These are phyloP conservation scores for Drosophila paulistorum DNA, from an alignment of 1,140 invertebrate species.

Conservation along the genomic window DNA sequence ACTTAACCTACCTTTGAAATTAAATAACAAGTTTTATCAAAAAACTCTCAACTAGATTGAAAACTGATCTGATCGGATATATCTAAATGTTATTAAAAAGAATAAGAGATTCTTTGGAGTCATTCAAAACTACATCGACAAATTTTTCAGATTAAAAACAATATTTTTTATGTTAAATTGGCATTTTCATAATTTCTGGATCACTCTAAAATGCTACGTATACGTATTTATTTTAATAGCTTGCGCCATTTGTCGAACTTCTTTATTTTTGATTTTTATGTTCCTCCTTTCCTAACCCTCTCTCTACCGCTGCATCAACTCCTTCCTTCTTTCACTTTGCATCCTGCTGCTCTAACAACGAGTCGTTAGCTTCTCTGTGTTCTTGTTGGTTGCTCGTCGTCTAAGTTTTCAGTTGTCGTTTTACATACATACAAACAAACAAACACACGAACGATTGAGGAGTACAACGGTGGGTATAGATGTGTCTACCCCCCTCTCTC, in stretches of 20 bases:
- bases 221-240: constrained; percentile 60
- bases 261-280: constrained; percentile 59
- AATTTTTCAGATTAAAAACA: not conserved
- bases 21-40: too few species aligned
- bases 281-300: constrained; percentile 26
- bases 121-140: too few species aligned
- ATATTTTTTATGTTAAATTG: not conserved
- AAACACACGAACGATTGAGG: not conserved
- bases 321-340: not conserved
- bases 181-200: not conserved
- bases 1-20: too few species aligned
- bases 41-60: too few species aligned
- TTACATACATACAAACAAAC: constrained; percentile 13
- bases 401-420: constrained; percentile 12
- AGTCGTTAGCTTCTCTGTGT: constrained; percentile 23
- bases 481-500: constrained; percentile 3
- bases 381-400: constrained; percentile 20
- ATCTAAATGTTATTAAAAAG: too few species aligned
- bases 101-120: too few species aligned
- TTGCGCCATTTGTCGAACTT: constrained; percentile 59
- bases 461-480: not conserved
- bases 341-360: not conserved
- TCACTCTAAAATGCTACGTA: constrained; percentile 23
- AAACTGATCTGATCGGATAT: too few species aligned
- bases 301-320: not conserved